A percentile compares a stretch with the other conserved stretches of the same genome.
phyloP scores from a whole-genome alignment of 2,113 vertebrate species.

The Phyllostomus discolor region DNA sequence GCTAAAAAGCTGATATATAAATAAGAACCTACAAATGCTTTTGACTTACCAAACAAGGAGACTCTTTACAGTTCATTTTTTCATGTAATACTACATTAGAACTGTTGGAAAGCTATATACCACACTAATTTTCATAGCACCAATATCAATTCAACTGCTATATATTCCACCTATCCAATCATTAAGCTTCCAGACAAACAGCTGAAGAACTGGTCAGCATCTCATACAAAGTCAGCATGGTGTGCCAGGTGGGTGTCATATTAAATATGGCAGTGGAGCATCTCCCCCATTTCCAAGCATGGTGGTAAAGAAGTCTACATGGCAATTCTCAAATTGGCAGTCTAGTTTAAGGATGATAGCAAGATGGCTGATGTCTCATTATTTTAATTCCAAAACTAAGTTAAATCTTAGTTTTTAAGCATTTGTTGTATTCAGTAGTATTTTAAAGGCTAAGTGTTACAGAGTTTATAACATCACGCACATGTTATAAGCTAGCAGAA shows the following conservation, averaged over 20 bases:
- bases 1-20: slow-evolving; percentile 29
- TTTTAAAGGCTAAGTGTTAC: neutral
- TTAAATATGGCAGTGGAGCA: neutral
- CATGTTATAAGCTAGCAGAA: neutral
- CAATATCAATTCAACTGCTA: neutral
- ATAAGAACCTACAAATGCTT: neutral
- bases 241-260: neutral
- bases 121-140: neutral
- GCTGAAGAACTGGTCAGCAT: neutral
- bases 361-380: slow-evolving; percentile 36
- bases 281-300: slow-evolving; percentile 26
- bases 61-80: neutral
- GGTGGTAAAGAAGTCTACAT: slow-evolving; percentile 39
- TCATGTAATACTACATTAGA: neutral
- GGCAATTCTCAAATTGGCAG: neutral
- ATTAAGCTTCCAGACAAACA: neutral
- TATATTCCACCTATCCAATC: neutral
- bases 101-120: neutral
- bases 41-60: neutral
- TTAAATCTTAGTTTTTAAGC: neutral
- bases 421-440: slow-evolving; percentile 10
- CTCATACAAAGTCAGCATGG: neutral
- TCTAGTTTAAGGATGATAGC: slow-evolving; percentile 53
- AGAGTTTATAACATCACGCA: neutral
- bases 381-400: slow-evolving; percentile 5